Evolutionary conservation across 2,113 vertebrate species (phyloP).

Genomic region (Microtus montanus): DNA sequence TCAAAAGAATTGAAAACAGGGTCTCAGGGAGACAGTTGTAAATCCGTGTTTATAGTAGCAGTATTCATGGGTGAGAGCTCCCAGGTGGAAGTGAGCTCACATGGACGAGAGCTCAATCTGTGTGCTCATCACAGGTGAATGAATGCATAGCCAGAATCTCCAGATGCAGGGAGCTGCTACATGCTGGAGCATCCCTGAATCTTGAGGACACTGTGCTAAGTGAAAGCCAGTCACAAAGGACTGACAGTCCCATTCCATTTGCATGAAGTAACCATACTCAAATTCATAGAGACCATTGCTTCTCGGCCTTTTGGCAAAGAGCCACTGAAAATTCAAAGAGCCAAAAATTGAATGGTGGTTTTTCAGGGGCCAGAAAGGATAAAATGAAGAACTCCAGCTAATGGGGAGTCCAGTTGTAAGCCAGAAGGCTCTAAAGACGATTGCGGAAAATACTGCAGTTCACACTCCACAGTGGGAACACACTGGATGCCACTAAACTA

Average conservation of each 20-base stretch:
- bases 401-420: background rate
- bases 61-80: too few relatives aligned
- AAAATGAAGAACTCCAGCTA: background rate
- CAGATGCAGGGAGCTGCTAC: background rate
- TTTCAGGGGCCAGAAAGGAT: background rate
- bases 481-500: background rate
- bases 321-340: background rate
- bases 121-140: too few relatives aligned
- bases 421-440: background rate
- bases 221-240: background rate
- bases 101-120: background rate
- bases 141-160: background rate
- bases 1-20: background rate
- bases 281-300: background rate
- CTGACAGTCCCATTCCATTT: background rate
- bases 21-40: background rate
- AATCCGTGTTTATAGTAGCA: background rate
- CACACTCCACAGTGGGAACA: background rate
- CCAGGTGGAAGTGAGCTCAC: too few relatives aligned
- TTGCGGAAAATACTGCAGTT: background rate
- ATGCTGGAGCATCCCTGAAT: background rate
- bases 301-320: background rate
- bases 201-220: background rate
- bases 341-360: background rate
- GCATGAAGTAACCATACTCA: background rate